Conservation (phyloP, 2,797 vertebrate species). For the Gymnothorax javanicus region DNA sequence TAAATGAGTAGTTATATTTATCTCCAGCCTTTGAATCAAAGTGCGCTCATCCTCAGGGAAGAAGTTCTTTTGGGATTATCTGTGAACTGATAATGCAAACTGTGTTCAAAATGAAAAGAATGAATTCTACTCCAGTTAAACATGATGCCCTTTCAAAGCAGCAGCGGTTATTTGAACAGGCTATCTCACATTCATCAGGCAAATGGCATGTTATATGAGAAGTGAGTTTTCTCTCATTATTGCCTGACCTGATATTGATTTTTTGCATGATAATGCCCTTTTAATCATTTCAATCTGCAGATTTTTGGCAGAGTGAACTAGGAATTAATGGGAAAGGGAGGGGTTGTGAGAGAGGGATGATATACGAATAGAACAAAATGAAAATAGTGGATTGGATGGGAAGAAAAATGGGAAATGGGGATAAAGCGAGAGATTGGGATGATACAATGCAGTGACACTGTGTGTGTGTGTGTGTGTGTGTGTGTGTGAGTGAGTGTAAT, state of each 20-base stretch:
- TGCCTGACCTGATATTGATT: conserved; percentile 13
- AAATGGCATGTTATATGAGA: background rate
- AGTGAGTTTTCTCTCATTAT: background rate
- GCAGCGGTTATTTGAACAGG: conserved; percentile 11
- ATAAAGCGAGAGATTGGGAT: background rate
- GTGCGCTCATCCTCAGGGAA: conserved; percentile 21
- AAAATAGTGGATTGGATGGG: background rate
- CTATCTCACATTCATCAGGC: background rate
- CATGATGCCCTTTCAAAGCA: conserved; percentile 3
- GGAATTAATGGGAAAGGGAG: background rate
- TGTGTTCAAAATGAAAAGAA: conserved; percentile 27
- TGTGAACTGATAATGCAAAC: conserved; percentile 29
- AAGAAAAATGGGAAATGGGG: background rate
- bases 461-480: too few relatives aligned
- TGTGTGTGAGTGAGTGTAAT: too few relatives aligned
- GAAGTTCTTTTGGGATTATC: conserved; percentile 30
- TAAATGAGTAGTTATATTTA: conserved; percentile 38
- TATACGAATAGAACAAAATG: background rate
- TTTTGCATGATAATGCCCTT: background rate
- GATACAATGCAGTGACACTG: too few relatives aligned
- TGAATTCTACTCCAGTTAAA: conserved; percentile 25
- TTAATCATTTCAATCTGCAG: background rate
- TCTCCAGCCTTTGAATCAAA: conserved; percentile 30
- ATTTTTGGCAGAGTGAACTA: background rate
- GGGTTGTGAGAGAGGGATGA: background rate